Conservation (phyloP, 1,140 invertebrate species). For the Drosophila littoralis region DNA sequence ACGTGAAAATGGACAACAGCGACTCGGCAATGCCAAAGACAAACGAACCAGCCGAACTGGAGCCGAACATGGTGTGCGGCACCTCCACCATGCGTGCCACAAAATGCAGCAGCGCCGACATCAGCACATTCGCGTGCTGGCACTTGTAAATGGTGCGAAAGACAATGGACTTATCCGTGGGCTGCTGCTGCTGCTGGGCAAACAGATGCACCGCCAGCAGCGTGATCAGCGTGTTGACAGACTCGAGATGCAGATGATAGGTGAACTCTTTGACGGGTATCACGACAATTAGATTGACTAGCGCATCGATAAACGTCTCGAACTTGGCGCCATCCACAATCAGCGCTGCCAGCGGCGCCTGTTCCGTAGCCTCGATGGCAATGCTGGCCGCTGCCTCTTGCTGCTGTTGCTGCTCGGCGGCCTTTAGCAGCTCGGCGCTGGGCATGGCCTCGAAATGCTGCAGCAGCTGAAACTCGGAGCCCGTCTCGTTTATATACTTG, state of each 20-base stretch:
- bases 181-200: constrained; percentile 85
- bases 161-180: constrained; percentile 81
- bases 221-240: constrained; percentile 93
- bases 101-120: constrained; percentile 91
- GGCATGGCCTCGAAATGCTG: constrained; percentile 89
- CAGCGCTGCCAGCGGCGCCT: constrained; percentile 39
- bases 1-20: constrained; percentile 90
- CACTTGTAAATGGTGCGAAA: constrained; percentile 90
- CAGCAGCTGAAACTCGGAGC: constrained; percentile 90
- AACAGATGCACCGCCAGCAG: constrained; percentile 96
- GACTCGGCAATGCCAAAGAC: constrained; percentile 91
- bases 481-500: constrained; percentile 94
- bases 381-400: constrained; percentile 54
- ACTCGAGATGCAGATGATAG: constrained; percentile 94
- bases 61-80: constrained; percentile 88
- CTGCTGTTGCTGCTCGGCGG: constrained; percentile 59
- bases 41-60: constrained; percentile 90
- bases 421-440: constrained; percentile 57
- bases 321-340: constrained; percentile 82
- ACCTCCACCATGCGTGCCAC: constrained; percentile 91
- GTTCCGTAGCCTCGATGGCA: constrained; percentile 75
- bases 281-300: constrained; percentile 81
- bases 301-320: constrained; percentile 82
- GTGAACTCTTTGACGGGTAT: constrained; percentile 89
- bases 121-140: constrained; percentile 87